Evolutionary conservation across 2,797 vertebrate species (phyloP), one percentile per base, ranked within the genome.

Genomic region (Gymnocypris eckloni): DNA sequence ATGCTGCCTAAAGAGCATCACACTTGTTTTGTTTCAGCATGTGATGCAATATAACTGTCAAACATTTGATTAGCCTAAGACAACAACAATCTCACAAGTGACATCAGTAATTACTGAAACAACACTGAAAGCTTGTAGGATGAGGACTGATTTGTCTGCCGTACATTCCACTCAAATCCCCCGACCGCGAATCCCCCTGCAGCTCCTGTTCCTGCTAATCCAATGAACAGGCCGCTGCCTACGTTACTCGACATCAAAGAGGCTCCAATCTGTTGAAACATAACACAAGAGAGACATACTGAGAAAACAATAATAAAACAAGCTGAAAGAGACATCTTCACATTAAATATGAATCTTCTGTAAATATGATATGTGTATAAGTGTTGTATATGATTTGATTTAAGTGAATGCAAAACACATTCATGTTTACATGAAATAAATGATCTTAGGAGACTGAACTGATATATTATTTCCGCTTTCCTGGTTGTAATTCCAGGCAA

Each of bases 171-270:
- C 86, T 99, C 98, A 37, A 99, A 99, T 89, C 96, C 98, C 0
- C 97, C 97, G 0, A 99, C 97, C 16, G 98, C 98, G 1, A 99
- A 89, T 37, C 98, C 98, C 76, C 97, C 97, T 0, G 97, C 97
- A 10, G 98, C 98, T 82, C 97, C 98, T 9, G 97, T 97, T 78
- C 98, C 98, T 0, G 97, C 98, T 84, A 99, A 91, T 41, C 97
- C 97, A 0, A 99, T 95, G 90, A 99, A 97, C 20, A 98, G 92
- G 2, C 98, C 97, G 4, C 98, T 99, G 91, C 98, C 98, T 89
- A 99, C 97, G 0, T 99, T 98, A 90, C 97, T 99, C 82, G 98
- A 99, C 97, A 99, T 98, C 88, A 99, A 91, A 45, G 98, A 99
- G 5, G 98, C 97, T 79, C 98, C 98, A 0, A 99, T 99, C 98